Evolutionary conservation across 2,888 invertebrate species (phyloP).

Genomic region (Trichogramma evanescens): DNA sequence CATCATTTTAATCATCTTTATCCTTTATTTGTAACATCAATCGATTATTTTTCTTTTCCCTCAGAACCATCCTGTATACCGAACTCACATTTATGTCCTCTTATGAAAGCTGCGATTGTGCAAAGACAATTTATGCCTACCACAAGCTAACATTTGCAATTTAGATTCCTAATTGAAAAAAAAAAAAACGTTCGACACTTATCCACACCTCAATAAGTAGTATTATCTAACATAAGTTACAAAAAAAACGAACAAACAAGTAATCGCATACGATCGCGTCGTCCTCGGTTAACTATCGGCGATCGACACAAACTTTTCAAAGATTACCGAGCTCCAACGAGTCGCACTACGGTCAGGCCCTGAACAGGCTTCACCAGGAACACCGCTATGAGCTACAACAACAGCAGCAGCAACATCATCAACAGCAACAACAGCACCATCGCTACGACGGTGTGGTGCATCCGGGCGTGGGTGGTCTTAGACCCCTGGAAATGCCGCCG

Average conservation of each 20-base stretch:
- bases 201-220: too few species aligned
- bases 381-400: slow-evolving; percentile 45
- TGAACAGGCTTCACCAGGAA: slow-evolving; percentile 44
- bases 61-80: background rate
- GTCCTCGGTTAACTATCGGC: slow-evolving; percentile 15
- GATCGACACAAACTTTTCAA: slow-evolving; percentile 33
- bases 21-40: slow-evolving; percentile 2
- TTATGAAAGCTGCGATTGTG: slow-evolving; percentile 13
- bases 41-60: background rate
- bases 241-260: slow-evolving; percentile 3
- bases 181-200: background rate
- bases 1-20: background rate
- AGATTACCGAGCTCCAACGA: slow-evolving; percentile 39
- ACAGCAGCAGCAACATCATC: slow-evolving; percentile 29
- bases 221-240: background rate
- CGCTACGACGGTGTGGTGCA: background rate
- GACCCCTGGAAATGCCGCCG: slow-evolving; percentile 57
- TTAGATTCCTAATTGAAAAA: slow-evolving; percentile 1
- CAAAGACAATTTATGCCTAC: slow-evolving; percentile 45
- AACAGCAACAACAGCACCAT: background rate
- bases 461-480: slow-evolving; percentile 15
- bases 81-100: background rate
- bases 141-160: slow-evolving; percentile 21
- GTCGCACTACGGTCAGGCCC: slow-evolving; percentile 46
- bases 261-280: background rate